Evolutionary conservation across 2,888 invertebrate genomes (phyloP).

Genomic region (Odontomyia ornata): DNA sequence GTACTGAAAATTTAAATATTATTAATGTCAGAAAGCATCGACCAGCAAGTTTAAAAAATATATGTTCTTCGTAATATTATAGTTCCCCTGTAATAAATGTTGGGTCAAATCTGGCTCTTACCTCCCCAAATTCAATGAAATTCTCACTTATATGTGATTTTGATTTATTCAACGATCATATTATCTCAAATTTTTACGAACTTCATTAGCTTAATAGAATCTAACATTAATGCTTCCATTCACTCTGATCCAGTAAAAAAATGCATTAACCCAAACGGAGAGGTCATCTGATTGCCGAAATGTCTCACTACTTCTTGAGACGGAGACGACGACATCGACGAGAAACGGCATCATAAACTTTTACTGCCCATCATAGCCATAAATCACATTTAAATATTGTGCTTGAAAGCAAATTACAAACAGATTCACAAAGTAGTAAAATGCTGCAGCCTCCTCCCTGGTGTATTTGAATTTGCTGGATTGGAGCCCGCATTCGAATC

Average conservation of each 20-base stretch:
- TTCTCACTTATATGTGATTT: not conserved
- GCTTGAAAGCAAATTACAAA: conserved; percentile 44
- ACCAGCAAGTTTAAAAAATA: too few species aligned
- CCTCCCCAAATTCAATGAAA: too few species aligned
- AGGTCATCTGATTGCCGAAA: conserved; percentile 27
- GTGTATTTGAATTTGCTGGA: not conserved
- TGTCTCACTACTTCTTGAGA: conserved; percentile 17
- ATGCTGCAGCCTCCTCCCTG: conserved; percentile 7
- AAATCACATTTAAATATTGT: conserved; percentile 39
- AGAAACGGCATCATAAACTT: conserved; percentile 28
- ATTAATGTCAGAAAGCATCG: too few species aligned
- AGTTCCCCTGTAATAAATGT: too few species aligned
- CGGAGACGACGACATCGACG: not conserved
- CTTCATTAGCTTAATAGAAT: conserved; percentile 27
- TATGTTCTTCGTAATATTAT: too few species aligned
- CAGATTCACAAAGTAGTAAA: conserved; percentile 40
- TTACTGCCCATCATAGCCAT: conserved; percentile 37
- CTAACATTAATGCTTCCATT: not conserved
- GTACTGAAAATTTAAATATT: too few species aligned
- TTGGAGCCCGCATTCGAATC: not conserved
- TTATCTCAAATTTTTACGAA: not conserved
- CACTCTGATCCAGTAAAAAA: not conserved
- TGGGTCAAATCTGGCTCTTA: too few species aligned
- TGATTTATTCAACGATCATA: not conserved
- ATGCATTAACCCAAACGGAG: conserved; percentile 26